phyloP scores from a whole-genome alignment of 2,888 invertebrate species.

The Serripes groenlandicus region DNA sequence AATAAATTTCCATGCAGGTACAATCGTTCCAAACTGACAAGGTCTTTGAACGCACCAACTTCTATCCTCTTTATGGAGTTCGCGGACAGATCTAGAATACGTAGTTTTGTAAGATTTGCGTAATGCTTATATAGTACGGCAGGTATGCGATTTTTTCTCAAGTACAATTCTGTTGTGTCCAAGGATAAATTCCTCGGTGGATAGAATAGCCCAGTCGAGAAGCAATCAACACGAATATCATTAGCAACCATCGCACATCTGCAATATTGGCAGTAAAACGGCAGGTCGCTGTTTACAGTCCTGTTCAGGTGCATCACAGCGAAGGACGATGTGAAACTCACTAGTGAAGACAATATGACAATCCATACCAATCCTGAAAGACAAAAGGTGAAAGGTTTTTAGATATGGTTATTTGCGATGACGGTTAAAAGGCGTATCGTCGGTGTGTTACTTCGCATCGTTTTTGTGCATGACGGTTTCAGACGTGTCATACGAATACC shows the following conservation, averaged over 20 bases:
- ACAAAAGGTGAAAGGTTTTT: too few relatives aligned
- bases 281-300: neutral
- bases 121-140: constrained; percentile 15
- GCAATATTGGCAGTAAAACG: constrained; percentile 41
- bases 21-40: constrained; percentile 28
- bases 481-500: too few relatives aligned
- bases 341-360: neutral
- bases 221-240: constrained; percentile 22
- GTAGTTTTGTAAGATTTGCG: constrained; percentile 28
- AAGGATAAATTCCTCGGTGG: constrained; percentile 19
- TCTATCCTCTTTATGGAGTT: constrained; percentile 42
- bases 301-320: neutral
- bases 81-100: constrained; percentile 29
- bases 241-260: neutral
- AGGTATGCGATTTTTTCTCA: constrained; percentile 29
- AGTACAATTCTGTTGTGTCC: constrained; percentile 32
- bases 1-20: constrained; percentile 32
- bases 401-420: too few relatives aligned
- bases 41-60: constrained; percentile 32
- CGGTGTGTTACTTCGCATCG: neutral
- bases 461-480: too few relatives aligned
- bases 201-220: constrained; percentile 16
- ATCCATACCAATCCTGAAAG: neutral
- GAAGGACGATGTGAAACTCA: neutral
- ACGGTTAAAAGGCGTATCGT: neutral